Percentiles rank a stretch among this genome's conserved stretches.
These are phyloP conservation scores for Chrysolina oricalcia DNA, from an alignment of 2,888 invertebrate genomes.

Conservation along the genomic window DNA sequence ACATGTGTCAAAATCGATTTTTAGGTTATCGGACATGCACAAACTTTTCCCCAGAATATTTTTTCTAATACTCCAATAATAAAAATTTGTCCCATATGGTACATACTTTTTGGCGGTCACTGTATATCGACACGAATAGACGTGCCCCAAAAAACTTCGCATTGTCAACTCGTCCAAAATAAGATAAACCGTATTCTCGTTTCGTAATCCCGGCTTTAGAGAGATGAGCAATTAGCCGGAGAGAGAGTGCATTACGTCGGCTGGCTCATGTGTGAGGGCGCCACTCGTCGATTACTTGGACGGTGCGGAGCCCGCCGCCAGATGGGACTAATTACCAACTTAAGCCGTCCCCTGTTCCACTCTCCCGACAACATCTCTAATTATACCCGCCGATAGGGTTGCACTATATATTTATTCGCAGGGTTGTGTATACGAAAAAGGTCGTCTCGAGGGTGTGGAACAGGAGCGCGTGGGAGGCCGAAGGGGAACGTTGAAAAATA, in stretches of 20 bases:
- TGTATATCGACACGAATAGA: too few relatives aligned
- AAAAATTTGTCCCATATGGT: too few relatives aligned
- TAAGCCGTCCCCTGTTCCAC: constrained; percentile 65
- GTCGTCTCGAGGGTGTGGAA: background rate
- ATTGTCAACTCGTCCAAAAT: background rate
- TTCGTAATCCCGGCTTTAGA: constrained; percentile 67
- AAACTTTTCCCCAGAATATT: too few relatives aligned
- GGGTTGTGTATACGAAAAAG: background rate
- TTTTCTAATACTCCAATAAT: too few relatives aligned
- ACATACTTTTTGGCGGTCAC: too few relatives aligned
- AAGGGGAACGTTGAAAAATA: background rate
- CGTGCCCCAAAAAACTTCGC: too few relatives aligned
- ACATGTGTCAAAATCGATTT: too few relatives aligned
- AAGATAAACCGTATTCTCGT: background rate
- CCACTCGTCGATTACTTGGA: constrained; percentile 71
- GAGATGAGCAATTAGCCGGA: constrained; percentile 69
- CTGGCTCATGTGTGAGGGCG: constrained; percentile 72
- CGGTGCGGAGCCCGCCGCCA: constrained; percentile 69
- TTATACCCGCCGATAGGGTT: constrained; percentile 24
- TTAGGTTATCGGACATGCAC: too few relatives aligned
- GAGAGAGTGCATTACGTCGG: constrained; percentile 49
- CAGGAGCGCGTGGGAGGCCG: background rate
- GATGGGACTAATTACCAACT: constrained; percentile 73
- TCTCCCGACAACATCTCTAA: constrained; percentile 27
- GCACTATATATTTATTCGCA: background rate